Evolutionary conservation across 2,888 invertebrate genomes (phyloP).

Genomic region (Limulus polyphemus): DNA sequence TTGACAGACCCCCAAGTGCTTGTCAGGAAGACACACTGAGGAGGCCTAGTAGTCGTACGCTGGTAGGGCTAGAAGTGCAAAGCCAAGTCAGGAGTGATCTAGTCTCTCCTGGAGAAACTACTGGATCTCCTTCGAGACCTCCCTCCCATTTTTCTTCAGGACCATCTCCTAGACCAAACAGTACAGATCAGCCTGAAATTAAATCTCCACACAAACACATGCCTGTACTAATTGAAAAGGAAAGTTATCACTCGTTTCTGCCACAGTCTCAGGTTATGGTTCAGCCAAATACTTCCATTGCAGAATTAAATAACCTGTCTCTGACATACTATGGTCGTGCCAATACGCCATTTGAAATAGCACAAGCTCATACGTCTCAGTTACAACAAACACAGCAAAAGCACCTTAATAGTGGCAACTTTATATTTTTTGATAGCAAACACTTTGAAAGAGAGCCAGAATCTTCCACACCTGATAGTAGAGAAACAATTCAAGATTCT

Average conservation of each 20-base stretch:
- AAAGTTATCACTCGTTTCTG: constrained; percentile 6
- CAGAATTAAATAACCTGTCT: no score
- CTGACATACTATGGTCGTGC: background rate
- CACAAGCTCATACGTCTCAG: no score
- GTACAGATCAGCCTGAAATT: constrained; percentile 16
- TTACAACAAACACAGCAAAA: no score
- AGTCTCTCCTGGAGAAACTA: constrained; percentile 6
- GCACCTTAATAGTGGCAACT: no score
- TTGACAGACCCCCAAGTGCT: constrained; percentile 21
- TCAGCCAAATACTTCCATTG: no score
- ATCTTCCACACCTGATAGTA: constrained; percentile 11
- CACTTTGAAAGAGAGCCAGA: constrained; percentile 16
- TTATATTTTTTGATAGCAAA: constrained; percentile 8
- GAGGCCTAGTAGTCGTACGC: no score
- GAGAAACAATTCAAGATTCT: constrained; percentile 16
- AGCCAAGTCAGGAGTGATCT: constrained; percentile 6
- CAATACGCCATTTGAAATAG: background rate
- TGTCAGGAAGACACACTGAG: constrained; percentile 6
- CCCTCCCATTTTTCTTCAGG: background rate
- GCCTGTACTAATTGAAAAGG: constrained; percentile 10
- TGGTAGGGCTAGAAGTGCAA: constrained; percentile 5
- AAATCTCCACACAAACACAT: constrained; percentile 11
- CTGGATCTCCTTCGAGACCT: constrained; percentile 5
- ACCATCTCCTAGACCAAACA: constrained; percentile 2
- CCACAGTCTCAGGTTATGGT: constrained; percentile 3